phyloP scores from a whole-genome alignment of 2,113 vertebrate species.

The Toxostoma redivivum region DNA sequence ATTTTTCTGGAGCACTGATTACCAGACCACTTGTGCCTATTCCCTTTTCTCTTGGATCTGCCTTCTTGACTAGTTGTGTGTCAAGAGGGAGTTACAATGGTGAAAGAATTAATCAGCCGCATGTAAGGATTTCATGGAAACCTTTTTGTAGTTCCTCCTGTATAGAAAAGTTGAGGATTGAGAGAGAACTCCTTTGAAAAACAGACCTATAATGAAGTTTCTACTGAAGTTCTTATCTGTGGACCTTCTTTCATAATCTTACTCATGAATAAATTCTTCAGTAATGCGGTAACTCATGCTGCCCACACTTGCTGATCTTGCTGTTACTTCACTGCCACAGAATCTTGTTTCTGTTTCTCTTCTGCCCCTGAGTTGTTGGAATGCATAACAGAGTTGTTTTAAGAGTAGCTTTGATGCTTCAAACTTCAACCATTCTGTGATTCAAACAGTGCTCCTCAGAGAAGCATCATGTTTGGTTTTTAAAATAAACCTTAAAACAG shows the following conservation, averaged over 20 bases:
- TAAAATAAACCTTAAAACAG: background rate
- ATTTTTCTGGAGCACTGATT: background rate
- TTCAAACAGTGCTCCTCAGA: background rate
- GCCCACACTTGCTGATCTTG: background rate
- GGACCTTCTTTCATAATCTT: background rate
- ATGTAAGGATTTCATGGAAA: background rate
- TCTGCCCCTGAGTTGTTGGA: background rate
- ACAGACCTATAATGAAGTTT: background rate
- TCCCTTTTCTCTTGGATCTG: background rate
- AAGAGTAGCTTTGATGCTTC: background rate
- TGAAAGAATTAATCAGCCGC: background rate
- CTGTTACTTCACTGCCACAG: background rate
- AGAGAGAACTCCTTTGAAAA: background rate
- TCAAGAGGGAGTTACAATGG: background rate
- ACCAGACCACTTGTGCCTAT: background rate
- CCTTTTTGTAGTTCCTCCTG: background rate
- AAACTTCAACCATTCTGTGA: background rate
- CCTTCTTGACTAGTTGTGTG: background rate
- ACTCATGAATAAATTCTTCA: background rate
- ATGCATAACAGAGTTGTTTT: background rate
- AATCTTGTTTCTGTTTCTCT: background rate
- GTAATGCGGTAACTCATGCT: background rate
- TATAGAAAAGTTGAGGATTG: background rate
- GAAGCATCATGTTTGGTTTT: background rate
- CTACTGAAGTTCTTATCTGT: background rate